Base-by-base conservation (phyloP, 1,140 invertebrate species). In the Drosophila setifemur region DNA sequence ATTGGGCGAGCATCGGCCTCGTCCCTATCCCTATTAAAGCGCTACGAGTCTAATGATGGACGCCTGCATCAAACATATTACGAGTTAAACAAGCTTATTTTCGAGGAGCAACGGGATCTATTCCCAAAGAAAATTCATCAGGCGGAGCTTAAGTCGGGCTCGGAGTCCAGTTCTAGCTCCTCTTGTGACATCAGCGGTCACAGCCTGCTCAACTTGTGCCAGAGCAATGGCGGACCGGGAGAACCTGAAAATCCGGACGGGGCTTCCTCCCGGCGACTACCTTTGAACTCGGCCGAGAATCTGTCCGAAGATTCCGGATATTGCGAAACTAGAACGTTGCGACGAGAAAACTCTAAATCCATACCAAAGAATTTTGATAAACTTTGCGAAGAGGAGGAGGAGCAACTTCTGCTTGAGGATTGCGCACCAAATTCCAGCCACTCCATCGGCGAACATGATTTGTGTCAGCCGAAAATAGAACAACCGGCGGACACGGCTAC, bases 251-350 rank as follows among this genome's bases (percentile, higher is more conserved):
- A 52, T 0, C 58, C 57, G 37, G 31, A 58, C 21, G 40, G 40
- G 1, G 44, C 16, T 14, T 40, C 43, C 4, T 28, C 31, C 0
- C 53, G 79, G 0, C 57, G 79, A 8, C 19, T 85, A 49, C 79
- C 79, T 1, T 53, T 73, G 63, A 92, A 93, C 71, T 95, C 94
- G 19, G 92, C 92, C 1, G 94, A 95, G 77, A 95, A 95, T 91
- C 90, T 95, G 29, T 95, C 94, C 71, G 94, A 95, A 78, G 94
- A 95, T 89, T 95, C 94, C 61, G 94, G 95, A 12, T 95, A 95
- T 90, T 94, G 94, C 55, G 93, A 94, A 71, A 92, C 93, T 53
- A 90, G 92, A 42, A 90, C 83, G 45, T 78, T 90, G 67, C 60
- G 89, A 16, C 87, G 87, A 19, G 72, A 74, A 42, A 91, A 91